Evolutionary conservation across 2,113 vertebrate species (phyloP), one percentile per base, ranked within the genome.

Genomic region (Rhinogobius similis): DNA sequence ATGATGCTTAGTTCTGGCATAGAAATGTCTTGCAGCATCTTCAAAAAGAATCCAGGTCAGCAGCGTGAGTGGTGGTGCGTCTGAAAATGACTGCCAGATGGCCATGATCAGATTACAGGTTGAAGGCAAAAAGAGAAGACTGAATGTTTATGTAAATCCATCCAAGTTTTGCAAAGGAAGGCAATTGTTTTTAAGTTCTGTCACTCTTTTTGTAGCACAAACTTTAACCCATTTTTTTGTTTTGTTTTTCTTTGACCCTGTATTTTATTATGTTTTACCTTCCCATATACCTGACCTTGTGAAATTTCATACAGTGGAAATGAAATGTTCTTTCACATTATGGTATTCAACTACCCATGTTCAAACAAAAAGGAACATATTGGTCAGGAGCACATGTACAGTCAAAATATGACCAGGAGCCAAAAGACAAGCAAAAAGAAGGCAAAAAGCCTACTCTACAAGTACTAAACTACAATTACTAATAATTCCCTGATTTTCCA

Each of bases 71-170:
- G 84, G 82, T 78, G 79, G 70, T 61, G 73, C 63, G 76, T 80
- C 79, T 79, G 84, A 64, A 85, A 90, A 92, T 79, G 74, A 86
- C 84, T 90, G 79, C 90, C 93, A 92, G 89, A 91, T 90, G 90
- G 76, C 76, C 69, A 71, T 46, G 84, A 91, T 90, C 78, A 59
- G 77, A 77, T 91, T 92, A 89, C 85, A 82, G 70, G 67, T 53
- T 70, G 68, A 67, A 69, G 80, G 68, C 78, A 74, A 55, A 61
- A 29, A 73, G 80, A 66, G 73, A 82, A 73, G 59, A 65, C 56
- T 46, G 69, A 71, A 46, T 80, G 82, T 86, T 88, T 92, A 81
- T 76, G 77, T 82, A 80, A 87, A 88, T 62, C 85, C 74, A 88
- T 87, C 83, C 68, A 77, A 82, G 84, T 78, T 70, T 78, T 67